Evolutionary conservation across 2,888 invertebrate species (phyloP), one percentile per base, ranked within the genome.

Genomic region (Coremacera marginata): DNA sequence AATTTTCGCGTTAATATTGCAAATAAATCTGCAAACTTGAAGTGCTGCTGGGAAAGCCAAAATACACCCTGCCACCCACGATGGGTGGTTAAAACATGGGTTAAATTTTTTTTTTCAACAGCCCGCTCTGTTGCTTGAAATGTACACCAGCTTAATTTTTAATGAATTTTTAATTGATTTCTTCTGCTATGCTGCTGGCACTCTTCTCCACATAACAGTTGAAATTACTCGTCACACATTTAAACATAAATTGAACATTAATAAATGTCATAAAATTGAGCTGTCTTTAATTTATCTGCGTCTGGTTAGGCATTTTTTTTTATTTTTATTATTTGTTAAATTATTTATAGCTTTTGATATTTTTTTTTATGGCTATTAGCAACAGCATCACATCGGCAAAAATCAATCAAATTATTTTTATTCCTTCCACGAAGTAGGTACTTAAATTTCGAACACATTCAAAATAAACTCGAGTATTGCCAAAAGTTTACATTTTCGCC

Each of bases 321-420:
- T 55, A 4, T 31, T 31, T 31, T 31, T 31, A 4, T 31, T 31
- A 4, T 37, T 37, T 37, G 8, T 37, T 37, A 8, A 22, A 9
- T 0, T n/a, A 2, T 25, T 25, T 37, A 37, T 37, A 22, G n/a
- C 57, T 22, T 25, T 57, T 9, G 57, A 19, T 22, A n/a, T n/a
- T 31, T 14, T 31, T 34, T 73, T 44, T 73, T 73, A 52, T 73
- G 27, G 11, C 31, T 49, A 11, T 31, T n/a, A 14, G n/a, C 52
- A 37, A 37, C 5, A 8, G 8, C 37, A 14, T 31, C 37, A 19
- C 49, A 31, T 44, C 73, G 73, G 73, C 63, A 51, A 37, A 72
- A 73, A 73, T 73, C 73, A 73, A 73, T 73, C 73, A 63, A 19
- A 55, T 16, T 16, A n/a, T 37, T 37, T 9, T 73, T 63, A 62